Conservation (phyloP, 1,140 invertebrate species). For the Babylonia areolata region DNA sequence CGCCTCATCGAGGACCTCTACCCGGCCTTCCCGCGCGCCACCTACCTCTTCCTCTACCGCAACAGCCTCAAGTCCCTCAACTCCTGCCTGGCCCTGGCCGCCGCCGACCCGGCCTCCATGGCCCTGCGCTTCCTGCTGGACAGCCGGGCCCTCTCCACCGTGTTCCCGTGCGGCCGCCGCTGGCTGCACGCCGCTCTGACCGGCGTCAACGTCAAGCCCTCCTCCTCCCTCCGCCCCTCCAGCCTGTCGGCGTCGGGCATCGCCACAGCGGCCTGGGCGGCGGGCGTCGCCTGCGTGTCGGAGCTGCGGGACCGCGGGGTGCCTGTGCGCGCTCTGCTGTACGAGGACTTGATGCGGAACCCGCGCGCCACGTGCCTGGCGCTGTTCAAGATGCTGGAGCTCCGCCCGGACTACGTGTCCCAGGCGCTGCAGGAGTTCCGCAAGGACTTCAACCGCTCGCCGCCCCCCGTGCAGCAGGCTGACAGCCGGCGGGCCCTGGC, state of each 20-base stretch:
- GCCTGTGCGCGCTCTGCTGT: constrained; percentile 65
- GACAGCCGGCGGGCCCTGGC: constrained; percentile 60
- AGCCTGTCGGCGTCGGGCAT: constrained; percentile 58
- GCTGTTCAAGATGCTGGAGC: constrained; percentile 62
- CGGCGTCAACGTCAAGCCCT: constrained; percentile 59
- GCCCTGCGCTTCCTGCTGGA: constrained; percentile 62
- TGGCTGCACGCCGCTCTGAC: constrained; percentile 59
- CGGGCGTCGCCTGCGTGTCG: constrained; percentile 56
- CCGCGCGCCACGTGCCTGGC: constrained; percentile 55
- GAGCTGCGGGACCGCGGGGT: constrained; percentile 61
- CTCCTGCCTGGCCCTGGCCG: constrained; percentile 59
- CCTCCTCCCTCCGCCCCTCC: constrained; percentile 42
- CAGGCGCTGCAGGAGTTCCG: constrained; percentile 64
- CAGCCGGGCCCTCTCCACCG: constrained; percentile 59
- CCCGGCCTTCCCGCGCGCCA: constrained; percentile 60
- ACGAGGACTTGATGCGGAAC: constrained; percentile 69
- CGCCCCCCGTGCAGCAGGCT: constrained; percentile 41
- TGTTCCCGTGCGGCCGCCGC: constrained; percentile 64
- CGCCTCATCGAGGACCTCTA: constrained; percentile 61
- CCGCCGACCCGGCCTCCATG: constrained; percentile 57
- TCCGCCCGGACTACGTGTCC: constrained; percentile 59
- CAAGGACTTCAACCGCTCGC: constrained; percentile 55
- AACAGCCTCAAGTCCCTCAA: constrained; percentile 68
- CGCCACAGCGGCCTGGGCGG: constrained; percentile 65
- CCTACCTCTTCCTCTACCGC: constrained; percentile 69